Base-by-base conservation (phyloP, 53 echinoderm and acorn worm species). In the Antedon mediterranea region DNA sequence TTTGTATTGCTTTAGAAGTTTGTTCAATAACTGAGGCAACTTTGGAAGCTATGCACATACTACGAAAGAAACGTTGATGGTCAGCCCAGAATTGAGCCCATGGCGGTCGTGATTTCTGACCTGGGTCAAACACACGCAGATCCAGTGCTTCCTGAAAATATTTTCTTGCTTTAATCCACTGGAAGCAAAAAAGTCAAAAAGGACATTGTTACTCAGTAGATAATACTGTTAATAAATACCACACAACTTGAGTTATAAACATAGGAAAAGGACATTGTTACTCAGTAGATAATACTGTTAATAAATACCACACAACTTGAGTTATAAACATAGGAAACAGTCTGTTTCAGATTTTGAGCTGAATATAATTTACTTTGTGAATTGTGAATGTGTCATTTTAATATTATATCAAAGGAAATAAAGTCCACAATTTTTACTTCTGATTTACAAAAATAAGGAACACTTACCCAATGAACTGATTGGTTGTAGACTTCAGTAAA, bases 81-180 rank as follows among this genome's bases (percentile, higher is more conserved):
- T 91, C 88, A 28, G 95, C 89, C 95, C 95, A 95, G 86, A 95
- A 95, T 85, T 95, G 95, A 57, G 89, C 95, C 95, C 95, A 95
- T 89, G 91, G 91, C 31, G 90, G 89, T 77, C 91, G 91, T 34
- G 85, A 83, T 87, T 91, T 92, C 15, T 91, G 87, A 31, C 89
- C 87, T 72, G 90, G 89, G 4, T 89, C 95, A 33, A 87, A 57
- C 20, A 57, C 89, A 81, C 91, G 91, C 31, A 95, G 43, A 31
- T 82, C 74, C 6, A 91, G 89, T 28, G 95, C 91, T 34, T 84
- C 83, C 70, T 85, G 88, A 84, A 95, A 95, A 43, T 83, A 44
- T 43, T 95, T 91, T 75, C 95, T 81, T 0, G 95, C 95, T n/a
- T 74, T 85, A 31, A 80, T 76, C 95, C 95, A 95, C 95, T 95